Evolutionary conservation across 2,113 vertebrate genomes (phyloP).

Genomic region (Sterrhoptilus dennistouni): DNA sequence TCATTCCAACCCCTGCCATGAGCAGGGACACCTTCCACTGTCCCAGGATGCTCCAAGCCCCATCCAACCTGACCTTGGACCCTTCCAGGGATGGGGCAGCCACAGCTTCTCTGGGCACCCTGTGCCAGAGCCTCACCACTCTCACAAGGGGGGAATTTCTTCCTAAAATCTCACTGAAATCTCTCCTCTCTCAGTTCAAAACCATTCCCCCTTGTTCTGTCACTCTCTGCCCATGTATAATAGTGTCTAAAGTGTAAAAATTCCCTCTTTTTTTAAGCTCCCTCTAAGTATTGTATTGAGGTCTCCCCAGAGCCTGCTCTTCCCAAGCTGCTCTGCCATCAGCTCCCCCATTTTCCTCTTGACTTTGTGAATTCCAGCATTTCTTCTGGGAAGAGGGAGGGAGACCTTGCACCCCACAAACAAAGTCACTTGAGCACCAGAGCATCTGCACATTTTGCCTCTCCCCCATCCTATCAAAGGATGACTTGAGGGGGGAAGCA

Average conservation of each 20-base stretch:
- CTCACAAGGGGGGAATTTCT: accelerated
- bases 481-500: background rate
- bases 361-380: background rate
- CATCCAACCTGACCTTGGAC: accelerated
- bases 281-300: too few species aligned
- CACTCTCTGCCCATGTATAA: too few species aligned
- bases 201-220: background rate
- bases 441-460: background rate
- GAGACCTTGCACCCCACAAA: background rate
- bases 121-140: background rate
- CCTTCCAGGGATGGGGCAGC: background rate
- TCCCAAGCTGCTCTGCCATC: background rate
- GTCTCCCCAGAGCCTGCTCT: background rate
- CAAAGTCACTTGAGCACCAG: background rate
- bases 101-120: background rate
- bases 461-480: background rate
- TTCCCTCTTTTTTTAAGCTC: background rate
- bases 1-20: accelerated
- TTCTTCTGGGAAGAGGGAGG: background rate
- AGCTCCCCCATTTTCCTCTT: background rate
- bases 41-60: background rate
- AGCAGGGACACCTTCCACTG: background rate
- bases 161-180: background rate
- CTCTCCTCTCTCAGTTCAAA: background rate
- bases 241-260: background rate